A percentile compares a stretch with the other conserved stretches of the same genome.
phyloP scores from a whole-genome alignment of 2,797 vertebrate genomes.

The Leptoclinus maculatus region DNA sequence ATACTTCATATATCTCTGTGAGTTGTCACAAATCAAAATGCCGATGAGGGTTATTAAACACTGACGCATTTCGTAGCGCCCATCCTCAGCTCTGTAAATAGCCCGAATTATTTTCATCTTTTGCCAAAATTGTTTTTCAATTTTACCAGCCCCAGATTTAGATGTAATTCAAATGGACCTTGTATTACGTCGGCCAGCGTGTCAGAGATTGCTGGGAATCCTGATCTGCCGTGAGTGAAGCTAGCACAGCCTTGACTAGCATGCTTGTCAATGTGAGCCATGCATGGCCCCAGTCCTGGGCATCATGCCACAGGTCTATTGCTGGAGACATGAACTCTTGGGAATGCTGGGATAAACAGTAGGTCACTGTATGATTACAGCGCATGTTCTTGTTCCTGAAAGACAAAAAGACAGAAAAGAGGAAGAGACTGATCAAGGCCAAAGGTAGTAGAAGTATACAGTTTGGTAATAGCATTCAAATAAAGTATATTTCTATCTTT shows the following conservation, averaged over 20 bases:
- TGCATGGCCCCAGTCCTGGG: slow-evolving; percentile 74
- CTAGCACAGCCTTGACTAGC: slow-evolving; percentile 69
- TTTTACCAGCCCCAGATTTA: slow-evolving; percentile 70
- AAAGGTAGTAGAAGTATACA: not conserved
- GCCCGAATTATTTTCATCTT: slow-evolving; percentile 58
- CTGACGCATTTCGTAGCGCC: slow-evolving; percentile 44
- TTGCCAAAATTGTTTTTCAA: slow-evolving; percentile 61
- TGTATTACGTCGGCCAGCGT: slow-evolving; percentile 65
- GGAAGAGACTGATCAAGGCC: slow-evolving; percentile 2
- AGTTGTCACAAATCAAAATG: slow-evolving; percentile 68
- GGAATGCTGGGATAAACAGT: slow-evolving; percentile 80
- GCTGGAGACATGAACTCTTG: slow-evolving; percentile 82
- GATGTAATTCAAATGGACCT: slow-evolving; percentile 69
- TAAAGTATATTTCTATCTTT: slow-evolving; percentile 4
- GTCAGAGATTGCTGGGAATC: slow-evolving; percentile 71
- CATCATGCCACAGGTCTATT: slow-evolving; percentile 81
- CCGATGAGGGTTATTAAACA: slow-evolving; percentile 63
- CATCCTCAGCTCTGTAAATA: slow-evolving; percentile 63
- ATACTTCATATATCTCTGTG: slow-evolving; percentile 61
- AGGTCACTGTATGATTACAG: slow-evolving; percentile 68
- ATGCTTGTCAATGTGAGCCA: slow-evolving; percentile 72
- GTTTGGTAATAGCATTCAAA: slow-evolving; percentile 1
- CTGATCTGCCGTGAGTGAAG: slow-evolving; percentile 68
- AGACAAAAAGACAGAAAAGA: slow-evolving; percentile 45
- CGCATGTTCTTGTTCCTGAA: slow-evolving; percentile 49